A percentile compares a stretch with the other conserved stretches of the same genome.
Evolutionary conservation across 2,113 vertebrate genomes (phyloP).

Genomic region (Sceloporus undulatus): DNA sequence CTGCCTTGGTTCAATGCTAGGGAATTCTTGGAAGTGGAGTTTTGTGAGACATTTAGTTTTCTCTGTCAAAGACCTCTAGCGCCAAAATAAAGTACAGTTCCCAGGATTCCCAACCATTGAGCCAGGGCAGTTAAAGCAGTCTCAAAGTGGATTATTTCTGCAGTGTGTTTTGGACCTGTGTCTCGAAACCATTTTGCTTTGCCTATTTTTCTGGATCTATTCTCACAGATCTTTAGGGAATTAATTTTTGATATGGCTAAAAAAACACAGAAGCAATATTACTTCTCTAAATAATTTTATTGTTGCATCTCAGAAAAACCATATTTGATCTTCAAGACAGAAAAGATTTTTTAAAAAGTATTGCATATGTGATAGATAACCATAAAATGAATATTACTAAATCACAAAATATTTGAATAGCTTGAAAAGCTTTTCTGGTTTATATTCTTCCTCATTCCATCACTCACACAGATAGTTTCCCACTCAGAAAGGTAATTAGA

Average conservation of each 20-base stretch:
- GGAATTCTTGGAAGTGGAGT: too few relatives aligned
- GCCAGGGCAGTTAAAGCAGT: too few relatives aligned
- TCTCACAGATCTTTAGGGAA: conserved; percentile 63
- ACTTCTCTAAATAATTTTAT: conserved; percentile 41
- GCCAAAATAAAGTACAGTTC: too few relatives aligned
- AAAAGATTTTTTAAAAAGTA: conserved; percentile 42
- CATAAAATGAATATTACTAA: conserved; percentile 48
- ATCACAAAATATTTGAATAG: conserved; percentile 39
- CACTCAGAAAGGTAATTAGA: conserved; percentile 48
- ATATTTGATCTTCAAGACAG: conserved; percentile 51
- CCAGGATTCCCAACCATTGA: too few relatives aligned
- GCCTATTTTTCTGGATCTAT: conserved; percentile 53
- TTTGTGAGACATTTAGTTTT: too few relatives aligned
- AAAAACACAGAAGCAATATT: conserved; percentile 53
- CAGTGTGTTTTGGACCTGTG: too few relatives aligned
- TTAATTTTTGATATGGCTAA: conserved; percentile 55
- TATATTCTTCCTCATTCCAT: conserved; percentile 18
- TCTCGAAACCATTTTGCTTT: conserved; percentile 28
- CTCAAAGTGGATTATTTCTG: too few relatives aligned
- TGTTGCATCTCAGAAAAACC: conserved; percentile 39
- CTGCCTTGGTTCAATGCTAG: too few relatives aligned
- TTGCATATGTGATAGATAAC: conserved; percentile 43
- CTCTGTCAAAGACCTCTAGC: too few relatives aligned
- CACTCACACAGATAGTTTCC: background rate
- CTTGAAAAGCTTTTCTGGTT: conserved; percentile 48